A percentile compares a stretch with the other conserved stretches of the same genome.
Evolutionary conservation across 2,113 vertebrate genomes (phyloP).

Genomic region (Siphamia tubifer): DNA sequence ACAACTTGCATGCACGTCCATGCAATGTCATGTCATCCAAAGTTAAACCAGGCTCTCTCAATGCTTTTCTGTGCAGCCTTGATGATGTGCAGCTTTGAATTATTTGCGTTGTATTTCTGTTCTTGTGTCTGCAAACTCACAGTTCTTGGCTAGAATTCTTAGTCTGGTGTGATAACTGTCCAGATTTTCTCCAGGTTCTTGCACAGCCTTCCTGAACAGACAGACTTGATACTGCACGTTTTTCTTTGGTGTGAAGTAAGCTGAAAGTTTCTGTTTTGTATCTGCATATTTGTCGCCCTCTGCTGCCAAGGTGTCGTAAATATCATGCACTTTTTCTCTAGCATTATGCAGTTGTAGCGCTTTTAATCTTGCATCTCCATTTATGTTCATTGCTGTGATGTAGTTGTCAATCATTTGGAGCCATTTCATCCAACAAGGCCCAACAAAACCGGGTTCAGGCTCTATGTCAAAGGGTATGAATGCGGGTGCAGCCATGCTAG

Average conservation of each 20-base stretch:
- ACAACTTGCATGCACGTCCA: too few relatives aligned
- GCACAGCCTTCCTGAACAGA: not conserved
- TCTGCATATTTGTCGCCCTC: not conserved
- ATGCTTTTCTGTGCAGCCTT: not conserved
- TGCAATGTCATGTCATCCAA: too few relatives aligned
- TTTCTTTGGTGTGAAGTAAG: not conserved
- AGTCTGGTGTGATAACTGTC: conserved; percentile 2
- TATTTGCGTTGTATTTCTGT: conserved; percentile 10
- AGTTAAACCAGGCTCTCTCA: not conserved
- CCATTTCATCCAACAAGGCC: not conserved
- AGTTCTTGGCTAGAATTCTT: conserved; percentile 18
- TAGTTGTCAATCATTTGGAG: not conserved
- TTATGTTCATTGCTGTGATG: not conserved
- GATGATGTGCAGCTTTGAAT: conserved; percentile 24
- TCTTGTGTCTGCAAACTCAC: conserved; percentile 1
- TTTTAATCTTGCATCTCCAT: not conserved
- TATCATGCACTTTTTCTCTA: not conserved
- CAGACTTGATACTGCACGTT: not conserved
- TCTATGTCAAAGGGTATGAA: too few relatives aligned
- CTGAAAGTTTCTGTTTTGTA: not conserved
- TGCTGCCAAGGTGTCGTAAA: not conserved
- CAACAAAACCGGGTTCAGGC: not conserved
- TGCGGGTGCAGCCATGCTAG: too few relatives aligned
- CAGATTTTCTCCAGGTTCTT: not conserved
- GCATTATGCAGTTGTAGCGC: not conserved